phyloP scores from a whole-genome alignment of 2,797 vertebrate genomes.

The Taeniopygia guttata region DNA sequence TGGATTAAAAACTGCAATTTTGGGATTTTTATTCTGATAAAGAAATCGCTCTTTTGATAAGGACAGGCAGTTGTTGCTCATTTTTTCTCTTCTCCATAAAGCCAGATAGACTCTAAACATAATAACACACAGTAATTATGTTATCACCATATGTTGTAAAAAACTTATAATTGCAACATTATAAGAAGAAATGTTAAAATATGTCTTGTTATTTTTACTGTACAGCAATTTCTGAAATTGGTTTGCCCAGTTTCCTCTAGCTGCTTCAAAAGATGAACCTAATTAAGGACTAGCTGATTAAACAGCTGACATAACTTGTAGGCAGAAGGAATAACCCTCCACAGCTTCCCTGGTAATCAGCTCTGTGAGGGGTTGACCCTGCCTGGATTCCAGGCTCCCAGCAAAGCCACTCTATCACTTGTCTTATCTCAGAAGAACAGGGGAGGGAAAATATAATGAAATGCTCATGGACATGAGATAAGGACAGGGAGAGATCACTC shows the following conservation, averaged over 20 bases:
- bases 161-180: not conserved
- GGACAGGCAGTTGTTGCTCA: not conserved
- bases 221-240: not conserved
- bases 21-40: not conserved
- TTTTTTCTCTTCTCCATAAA: not conserved
- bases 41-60: not conserved
- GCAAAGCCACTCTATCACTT: not conserved
- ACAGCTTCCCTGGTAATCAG: not conserved
- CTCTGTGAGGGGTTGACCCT: not conserved
- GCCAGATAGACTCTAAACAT: not conserved
- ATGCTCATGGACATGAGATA: rapidly evolving
- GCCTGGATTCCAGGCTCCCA: not conserved
- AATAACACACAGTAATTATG: not conserved
- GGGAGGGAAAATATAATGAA: rapidly evolving
- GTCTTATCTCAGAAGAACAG: not conserved
- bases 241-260: not conserved
- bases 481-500: not conserved
- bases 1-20: not conserved
- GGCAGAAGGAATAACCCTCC: not conserved
- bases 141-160: not conserved
- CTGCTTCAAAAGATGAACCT: not conserved
- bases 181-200: not conserved
- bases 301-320: not conserved
- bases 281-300: not conserved
- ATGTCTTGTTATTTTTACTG: not conserved